Evolutionary conservation across 2,888 invertebrate genomes (phyloP).

Genomic region (Drosophila percnosoma): DNA sequence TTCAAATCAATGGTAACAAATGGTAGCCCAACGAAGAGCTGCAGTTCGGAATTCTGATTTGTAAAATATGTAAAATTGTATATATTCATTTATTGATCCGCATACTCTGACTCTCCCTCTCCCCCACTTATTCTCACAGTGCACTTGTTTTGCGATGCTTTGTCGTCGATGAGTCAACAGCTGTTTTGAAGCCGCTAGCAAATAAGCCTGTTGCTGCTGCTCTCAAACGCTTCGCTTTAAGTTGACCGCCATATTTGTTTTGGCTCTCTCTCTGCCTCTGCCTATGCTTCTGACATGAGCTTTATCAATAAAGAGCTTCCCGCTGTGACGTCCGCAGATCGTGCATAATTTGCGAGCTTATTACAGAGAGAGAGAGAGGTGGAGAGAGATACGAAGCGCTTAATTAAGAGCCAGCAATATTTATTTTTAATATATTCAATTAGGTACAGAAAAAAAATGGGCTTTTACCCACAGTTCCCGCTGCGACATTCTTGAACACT

Average conservation of each 20-base stretch:
- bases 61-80: not conserved
- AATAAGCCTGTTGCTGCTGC: conserved; percentile 37
- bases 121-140: conserved; percentile 24
- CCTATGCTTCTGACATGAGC: conserved; percentile 10
- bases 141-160: conserved; percentile 15
- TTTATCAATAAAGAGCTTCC: conserved; percentile 19
- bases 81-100: not conserved
- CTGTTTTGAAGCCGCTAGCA: conserved; percentile 9
- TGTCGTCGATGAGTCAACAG: conserved; percentile 44
- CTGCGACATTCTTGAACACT: conserved; percentile 56
- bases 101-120: not conserved
- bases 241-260: conserved; percentile 38
- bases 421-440: conserved; percentile 28
- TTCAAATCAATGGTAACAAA: too few relatives aligned
- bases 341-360: not conserved
- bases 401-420: not conserved
- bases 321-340: conserved; percentile 30
- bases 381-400: conserved; percentile 1
- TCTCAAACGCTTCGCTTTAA: conserved; percentile 13
- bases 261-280: conserved; percentile 7
- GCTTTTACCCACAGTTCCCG: conserved; percentile 32
- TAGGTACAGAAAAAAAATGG: conserved; percentile 18
- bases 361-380: not conserved
- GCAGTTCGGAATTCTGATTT: not conserved
- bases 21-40: not conserved